These are phyloP conservation scores for Drosophila arawakana DNA, from an alignment of 1,140 invertebrate species.

Conservation along the genomic window DNA sequence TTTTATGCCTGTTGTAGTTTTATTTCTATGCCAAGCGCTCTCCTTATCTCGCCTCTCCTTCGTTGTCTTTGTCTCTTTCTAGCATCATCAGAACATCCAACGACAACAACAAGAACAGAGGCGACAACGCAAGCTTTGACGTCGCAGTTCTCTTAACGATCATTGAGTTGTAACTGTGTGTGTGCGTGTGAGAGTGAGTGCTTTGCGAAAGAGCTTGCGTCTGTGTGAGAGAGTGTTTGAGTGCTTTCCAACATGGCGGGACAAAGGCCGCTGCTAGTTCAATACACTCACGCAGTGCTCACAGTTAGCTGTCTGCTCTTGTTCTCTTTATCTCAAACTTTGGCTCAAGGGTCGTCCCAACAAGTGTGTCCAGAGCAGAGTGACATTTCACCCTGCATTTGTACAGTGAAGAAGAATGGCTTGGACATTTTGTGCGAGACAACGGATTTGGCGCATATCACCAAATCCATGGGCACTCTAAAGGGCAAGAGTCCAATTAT, in stretches of 20 bases:
- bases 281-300: conserved; percentile 4
- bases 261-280: conserved; percentile 27
- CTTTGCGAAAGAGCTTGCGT: not conserved
- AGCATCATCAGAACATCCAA: conserved; percentile 56
- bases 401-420: conserved; percentile 93
- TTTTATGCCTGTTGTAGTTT: conserved; percentile 19
- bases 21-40: conserved; percentile 29
- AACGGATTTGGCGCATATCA: conserved; percentile 90
- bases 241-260: conserved; percentile 32
- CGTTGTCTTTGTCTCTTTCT: conserved; percentile 9
- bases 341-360: conserved; percentile 63
- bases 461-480: conserved; percentile 90
- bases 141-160: conserved; percentile 24
- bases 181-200: not conserved
- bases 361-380: conserved; percentile 90
- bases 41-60: conserved; percentile 2
- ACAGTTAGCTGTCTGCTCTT: conserved; percentile 21
- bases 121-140: conserved; percentile 19
- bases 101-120: conserved; percentile 30
- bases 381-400: conserved; percentile 92
- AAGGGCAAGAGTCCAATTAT: conserved; percentile 91
- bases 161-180: conserved; percentile 18
- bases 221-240: not conserved
- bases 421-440: conserved; percentile 94
- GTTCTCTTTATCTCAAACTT: conserved; percentile 27